Percentiles rank a stretch among this genome's conserved stretches.
Evolutionary conservation across 2,113 vertebrate genomes (phyloP).

Genomic region (Nanger granti): DNA sequence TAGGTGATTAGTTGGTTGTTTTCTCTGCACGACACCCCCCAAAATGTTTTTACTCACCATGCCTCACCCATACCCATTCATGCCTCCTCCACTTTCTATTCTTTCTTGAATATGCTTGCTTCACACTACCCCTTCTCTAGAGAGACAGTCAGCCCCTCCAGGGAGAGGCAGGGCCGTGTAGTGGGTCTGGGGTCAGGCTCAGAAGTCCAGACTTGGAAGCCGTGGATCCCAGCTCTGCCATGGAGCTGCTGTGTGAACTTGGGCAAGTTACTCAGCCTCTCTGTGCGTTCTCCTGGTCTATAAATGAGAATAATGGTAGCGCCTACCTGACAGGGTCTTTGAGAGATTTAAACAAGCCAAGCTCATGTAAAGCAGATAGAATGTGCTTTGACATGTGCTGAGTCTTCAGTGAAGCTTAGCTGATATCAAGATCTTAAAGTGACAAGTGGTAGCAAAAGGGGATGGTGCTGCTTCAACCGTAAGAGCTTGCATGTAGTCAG

Average conservation of each 20-base stretch:
- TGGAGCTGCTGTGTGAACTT: neutral
- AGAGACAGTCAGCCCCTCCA: neutral
- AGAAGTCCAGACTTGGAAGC: neutral
- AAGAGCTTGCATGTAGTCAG: neutral
- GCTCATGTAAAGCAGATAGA: neutral
- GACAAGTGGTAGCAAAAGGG: neutral
- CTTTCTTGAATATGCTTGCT: neutral
- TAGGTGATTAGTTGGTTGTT: neutral
- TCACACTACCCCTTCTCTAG: neutral
- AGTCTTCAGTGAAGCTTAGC: neutral
- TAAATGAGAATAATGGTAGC: neutral
- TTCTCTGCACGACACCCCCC: neutral
- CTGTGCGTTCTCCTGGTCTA: neutral
- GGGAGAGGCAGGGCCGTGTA: neutral
- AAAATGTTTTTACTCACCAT: neutral
- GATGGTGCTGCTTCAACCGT: neutral
- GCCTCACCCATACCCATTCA: neutral
- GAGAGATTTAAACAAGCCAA: neutral
- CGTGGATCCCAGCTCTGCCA: neutral
- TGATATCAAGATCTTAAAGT: neutral
- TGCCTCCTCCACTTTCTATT: neutral
- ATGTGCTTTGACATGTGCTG: neutral
- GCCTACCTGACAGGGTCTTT: neutral
- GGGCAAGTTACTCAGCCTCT: neutral
- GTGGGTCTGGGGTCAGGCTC: fast-evolving